Base-by-base conservation (phyloP, 2,113 vertebrate species). In the Vimba vimba region DNA sequence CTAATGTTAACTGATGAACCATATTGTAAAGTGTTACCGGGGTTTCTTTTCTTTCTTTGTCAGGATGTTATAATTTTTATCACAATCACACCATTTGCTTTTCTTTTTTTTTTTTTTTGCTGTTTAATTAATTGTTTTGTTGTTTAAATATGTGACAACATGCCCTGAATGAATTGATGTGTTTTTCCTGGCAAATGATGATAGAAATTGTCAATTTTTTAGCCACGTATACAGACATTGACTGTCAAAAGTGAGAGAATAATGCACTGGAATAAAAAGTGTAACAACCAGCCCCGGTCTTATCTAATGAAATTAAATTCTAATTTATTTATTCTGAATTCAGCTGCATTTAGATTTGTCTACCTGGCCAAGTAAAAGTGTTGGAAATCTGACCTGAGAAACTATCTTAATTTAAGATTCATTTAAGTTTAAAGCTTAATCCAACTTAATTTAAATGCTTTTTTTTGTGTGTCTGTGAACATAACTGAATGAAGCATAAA, bases 341-440 rank as follows among this genome's bases (percentile, higher is more conserved):
- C 21, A 59, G 4, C 21, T n/a, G 55, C 33, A 59, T 79, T 79
- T 36, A 36, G 76, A 79, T 60, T 59, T 79, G 33, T n/a, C 55
- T 39, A 60, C 30, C 21, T 25, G 33, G 2, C 19, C 33, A 60
- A 25, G 9, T 60, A 17, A n/a, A 6, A 36, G 55, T 60, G n/a
- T 12, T 59, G 11, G 21, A 39, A 60, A 79, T 60, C 30, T 59
- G 55, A 39, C 55, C 6, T 1, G 7, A 57, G n/a, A 27, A n/a
- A 52, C 1, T 52, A 52, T 43, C 39, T 43, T 43, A 43, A 43
- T 43, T 8, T 43, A 43, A 43, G 39, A 43, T 43, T 43, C 0
- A 43, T 43, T 43, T 43, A 43, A 43, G 39, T 0, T 8, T 39
- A 39, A 43, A 43, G 7, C 13, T 50, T 12, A 50, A 23, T 78